Conservation (phyloP, 2,113 vertebrate species). For the Calypte anna region DNA sequence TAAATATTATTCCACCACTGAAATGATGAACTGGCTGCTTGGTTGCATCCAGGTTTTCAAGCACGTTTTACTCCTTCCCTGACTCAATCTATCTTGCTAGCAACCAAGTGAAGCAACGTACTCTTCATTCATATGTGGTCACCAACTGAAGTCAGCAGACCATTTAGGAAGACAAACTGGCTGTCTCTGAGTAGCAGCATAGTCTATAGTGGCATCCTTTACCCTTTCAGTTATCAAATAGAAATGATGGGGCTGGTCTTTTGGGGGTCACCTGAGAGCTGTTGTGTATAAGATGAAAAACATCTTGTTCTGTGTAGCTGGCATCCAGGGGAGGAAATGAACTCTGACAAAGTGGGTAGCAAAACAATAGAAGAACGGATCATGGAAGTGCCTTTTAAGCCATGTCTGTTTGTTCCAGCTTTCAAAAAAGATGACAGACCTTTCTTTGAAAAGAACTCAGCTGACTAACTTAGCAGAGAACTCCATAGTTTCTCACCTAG, state of each 20-base stretch:
- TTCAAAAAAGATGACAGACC: neutral
- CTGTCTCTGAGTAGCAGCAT: neutral
- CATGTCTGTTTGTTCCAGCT: neutral
- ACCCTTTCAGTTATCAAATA: neutral
- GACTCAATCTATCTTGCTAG: neutral
- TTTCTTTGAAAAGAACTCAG: neutral
- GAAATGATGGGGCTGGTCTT: neutral
- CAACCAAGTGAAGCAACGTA: neutral
- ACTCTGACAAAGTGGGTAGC: constrained; percentile 3
- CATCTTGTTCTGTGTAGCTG: constrained; percentile 34
- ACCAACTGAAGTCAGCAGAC: neutral
- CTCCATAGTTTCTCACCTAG: neutral
- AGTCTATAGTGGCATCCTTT: neutral
- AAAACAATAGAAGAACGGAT: neutral
- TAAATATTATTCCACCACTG: neutral
- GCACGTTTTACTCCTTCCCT: neutral
- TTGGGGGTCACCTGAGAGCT: neutral
- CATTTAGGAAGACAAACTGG: neutral
- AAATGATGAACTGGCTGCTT: neutral
- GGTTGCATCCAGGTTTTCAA: neutral
- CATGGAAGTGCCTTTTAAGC: constrained; percentile 30
- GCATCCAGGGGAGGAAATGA: constrained; percentile 39
- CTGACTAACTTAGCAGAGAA: neutral
- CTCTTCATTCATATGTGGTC: neutral
- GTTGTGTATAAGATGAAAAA: constrained; percentile 4